Evolutionary conservation across 2,888 invertebrate genomes (phyloP), one percentile per base, ranked within the genome.

Genomic region (Parnassius smintheus): DNA sequence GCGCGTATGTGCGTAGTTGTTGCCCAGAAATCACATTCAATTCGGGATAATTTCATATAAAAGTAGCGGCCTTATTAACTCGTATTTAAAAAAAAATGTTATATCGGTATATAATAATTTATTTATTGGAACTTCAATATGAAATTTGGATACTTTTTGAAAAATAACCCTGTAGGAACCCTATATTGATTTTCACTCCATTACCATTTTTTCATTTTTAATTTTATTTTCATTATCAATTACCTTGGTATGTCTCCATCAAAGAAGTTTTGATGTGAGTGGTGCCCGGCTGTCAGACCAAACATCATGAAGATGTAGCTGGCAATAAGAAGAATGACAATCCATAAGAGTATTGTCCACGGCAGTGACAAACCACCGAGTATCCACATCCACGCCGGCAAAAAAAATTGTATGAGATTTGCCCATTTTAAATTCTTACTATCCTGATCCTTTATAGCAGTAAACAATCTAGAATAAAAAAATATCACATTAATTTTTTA

Each of bases 281-380:
- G 97, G 85, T 97, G 97, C 0, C 95, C 96, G 2, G 96, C 96
- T 67, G 95, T 96, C 49, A 96, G 71, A 0, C 96, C 96, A 65
- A 94, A 93, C 0, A 94, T 64, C 2, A 89, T 88, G 73, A 97
- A 95, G 12, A 93, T 75, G 65, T 95, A 93, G 69, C 96, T 95
- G 1, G 87, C 85, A 0, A 88, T 70, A 22, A 92, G 54, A 8
- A 93, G 68, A 1, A 93, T 88, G 1, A 86, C 73, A 0, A 94
- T 62, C 95, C 95, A 96, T 55, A 92, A 73, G 0, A 76, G 67
- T 0, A 94, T 12, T 0, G 91, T 88, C 76, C 77, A 81, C 0
- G 76, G 66, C 0, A 84, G 22, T 1, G 88, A 63, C 1, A 87
- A 72, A 0, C 87, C 87, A 49, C 90, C 86, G 0, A 80, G 67